Evolutionary conservation across 2,888 invertebrate species (phyloP).

Genomic region (Acronicta alni): DNA sequence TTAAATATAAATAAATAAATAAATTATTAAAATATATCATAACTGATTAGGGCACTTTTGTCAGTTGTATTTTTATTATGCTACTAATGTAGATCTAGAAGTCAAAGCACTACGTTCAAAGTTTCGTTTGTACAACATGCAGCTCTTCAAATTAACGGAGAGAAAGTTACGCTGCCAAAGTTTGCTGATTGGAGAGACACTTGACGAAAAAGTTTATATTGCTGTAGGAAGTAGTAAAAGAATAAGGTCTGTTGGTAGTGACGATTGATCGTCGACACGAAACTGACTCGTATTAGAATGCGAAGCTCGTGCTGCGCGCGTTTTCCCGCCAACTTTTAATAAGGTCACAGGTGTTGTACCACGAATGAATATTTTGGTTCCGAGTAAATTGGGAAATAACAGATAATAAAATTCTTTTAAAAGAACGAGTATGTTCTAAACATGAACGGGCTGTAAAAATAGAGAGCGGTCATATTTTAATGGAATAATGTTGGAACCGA

Average conservation of each 20-base stretch:
- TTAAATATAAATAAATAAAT: too few relatives aligned
- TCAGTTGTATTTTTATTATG: constrained; percentile 5
- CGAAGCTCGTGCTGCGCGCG: constrained; percentile 33
- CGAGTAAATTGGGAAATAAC: constrained; percentile 31
- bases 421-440: constrained; percentile 38
- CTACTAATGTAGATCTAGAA: constrained; percentile 2
- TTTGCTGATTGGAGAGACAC: constrained; percentile 64
- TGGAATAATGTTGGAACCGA: constrained; percentile 38
- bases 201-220: constrained; percentile 64
- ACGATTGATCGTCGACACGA: constrained; percentile 52
- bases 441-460: constrained; percentile 36
- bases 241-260: constrained; percentile 43
- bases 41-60: not conserved
- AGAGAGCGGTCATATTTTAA: constrained; percentile 43
- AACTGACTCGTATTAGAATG: constrained; percentile 52
- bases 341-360: constrained; percentile 54
- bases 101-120: constrained; percentile 1
- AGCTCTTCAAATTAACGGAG: constrained; percentile 47
- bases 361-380: constrained; percentile 45
- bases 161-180: constrained; percentile 51
- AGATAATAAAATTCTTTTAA: constrained; percentile 39
- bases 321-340: constrained; percentile 50
- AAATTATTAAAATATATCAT: not conserved
- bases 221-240: constrained; percentile 58
- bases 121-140: constrained; percentile 19